These are phyloP conservation scores for Ormyrus labotus DNA, from an alignment of 2,888 invertebrate species.

Conservation along the genomic window DNA sequence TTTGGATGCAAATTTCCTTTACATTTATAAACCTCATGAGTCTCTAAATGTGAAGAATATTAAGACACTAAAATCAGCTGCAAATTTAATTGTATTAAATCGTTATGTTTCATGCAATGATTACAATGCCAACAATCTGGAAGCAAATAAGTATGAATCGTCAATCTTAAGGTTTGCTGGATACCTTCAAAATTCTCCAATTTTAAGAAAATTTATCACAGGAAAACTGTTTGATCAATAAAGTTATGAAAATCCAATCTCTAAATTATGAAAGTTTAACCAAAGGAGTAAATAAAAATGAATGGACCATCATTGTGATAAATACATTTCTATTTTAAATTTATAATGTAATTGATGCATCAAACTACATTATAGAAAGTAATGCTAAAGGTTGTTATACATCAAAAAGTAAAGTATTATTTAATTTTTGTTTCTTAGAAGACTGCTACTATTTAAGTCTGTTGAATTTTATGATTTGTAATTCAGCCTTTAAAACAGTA, in stretches of 20 bases:
- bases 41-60: constrained; percentile 55
- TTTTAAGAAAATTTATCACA: constrained; percentile 55
- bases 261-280: constrained; percentile 24
- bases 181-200: constrained; percentile 72
- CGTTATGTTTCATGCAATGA: constrained; percentile 65
- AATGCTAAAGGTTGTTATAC: constrained; percentile 41
- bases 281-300: constrained; percentile 19
- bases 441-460: constrained; percentile 42
- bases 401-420: constrained; percentile 43
- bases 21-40: constrained; percentile 64
- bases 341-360: constrained; percentile 7
- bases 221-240: constrained; percentile 54
- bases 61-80: constrained; percentile 58
- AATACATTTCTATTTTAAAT: constrained; percentile 25
- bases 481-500: neutral
- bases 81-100: constrained; percentile 65
- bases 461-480: neutral
- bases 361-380: constrained; percentile 3
- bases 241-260: constrained; percentile 27
- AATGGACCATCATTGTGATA: constrained; percentile 53
- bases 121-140: constrained; percentile 50
- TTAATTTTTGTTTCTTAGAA: constrained; percentile 46
- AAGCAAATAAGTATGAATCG: constrained; percentile 73
- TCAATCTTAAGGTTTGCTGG: constrained; percentile 78
- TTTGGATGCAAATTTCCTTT: constrained; percentile 59